These are phyloP conservation scores for Hycleus cichorii DNA, from an alignment of 1,140 invertebrate species.

Conservation along the genomic window DNA sequence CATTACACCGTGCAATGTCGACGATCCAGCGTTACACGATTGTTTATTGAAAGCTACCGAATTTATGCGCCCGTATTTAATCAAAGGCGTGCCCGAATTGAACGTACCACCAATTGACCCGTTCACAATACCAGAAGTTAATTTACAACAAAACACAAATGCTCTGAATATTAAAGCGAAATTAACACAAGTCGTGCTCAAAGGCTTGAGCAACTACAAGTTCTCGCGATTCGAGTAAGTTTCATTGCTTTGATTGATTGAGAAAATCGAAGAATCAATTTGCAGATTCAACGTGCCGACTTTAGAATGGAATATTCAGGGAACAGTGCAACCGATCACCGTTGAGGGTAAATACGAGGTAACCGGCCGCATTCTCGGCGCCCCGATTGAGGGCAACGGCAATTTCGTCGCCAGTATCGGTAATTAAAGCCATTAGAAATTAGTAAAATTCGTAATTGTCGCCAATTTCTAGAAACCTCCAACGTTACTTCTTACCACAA, in stretches of 20 bases:
- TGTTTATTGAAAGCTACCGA: slow-evolving; percentile 53
- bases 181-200: slow-evolving; percentile 55
- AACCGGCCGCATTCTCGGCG: slow-evolving; percentile 24
- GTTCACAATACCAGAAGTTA: slow-evolving; percentile 51
- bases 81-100: slow-evolving; percentile 55
- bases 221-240: slow-evolving; percentile 57
- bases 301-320: slow-evolving; percentile 19
- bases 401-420: slow-evolving; percentile 26
- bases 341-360: slow-evolving; percentile 25
- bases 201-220: slow-evolving; percentile 52
- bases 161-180: slow-evolving; percentile 57
- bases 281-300: slow-evolving; percentile 20
- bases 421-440: slow-evolving; percentile 4
- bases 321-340: slow-evolving; percentile 9
- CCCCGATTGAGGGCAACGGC: slow-evolving; percentile 27
- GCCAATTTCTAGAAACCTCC: background rate
- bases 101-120: slow-evolving; percentile 59
- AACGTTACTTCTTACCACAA: slow-evolving; percentile 4
- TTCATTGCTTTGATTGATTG: background rate
- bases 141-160: slow-evolving; percentile 53
- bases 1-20: slow-evolving; percentile 52
- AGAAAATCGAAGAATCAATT: background rate
- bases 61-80: slow-evolving; percentile 48
- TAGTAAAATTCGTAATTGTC: background rate
- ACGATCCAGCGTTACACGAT: slow-evolving; percentile 51